These are phyloP conservation scores for Xenopus petersii DNA, from an alignment of 2,797 vertebrate genomes.

Conservation along the genomic window DNA sequence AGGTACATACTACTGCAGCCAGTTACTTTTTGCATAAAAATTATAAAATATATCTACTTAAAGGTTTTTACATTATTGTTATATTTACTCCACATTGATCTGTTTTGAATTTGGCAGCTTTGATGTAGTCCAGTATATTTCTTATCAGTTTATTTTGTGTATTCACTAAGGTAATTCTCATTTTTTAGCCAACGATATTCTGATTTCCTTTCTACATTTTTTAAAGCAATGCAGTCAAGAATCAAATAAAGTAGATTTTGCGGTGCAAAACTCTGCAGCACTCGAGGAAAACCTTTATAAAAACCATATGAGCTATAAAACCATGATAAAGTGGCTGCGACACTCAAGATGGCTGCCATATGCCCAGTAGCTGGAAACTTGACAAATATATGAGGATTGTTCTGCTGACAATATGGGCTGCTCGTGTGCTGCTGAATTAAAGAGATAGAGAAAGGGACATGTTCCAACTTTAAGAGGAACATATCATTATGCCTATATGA, in stretches of 20 bases:
- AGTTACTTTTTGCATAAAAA: too few relatives aligned
- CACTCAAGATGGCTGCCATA: constrained; percentile 18
- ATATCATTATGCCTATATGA: too few relatives aligned
- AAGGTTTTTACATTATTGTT: too few relatives aligned
- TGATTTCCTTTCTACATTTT: too few relatives aligned
- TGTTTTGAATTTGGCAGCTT: not conserved
- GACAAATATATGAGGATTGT: not conserved
- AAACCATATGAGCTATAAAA: not conserved
- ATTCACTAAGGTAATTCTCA: not conserved
- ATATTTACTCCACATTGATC: not conserved
- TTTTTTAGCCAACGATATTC: too few relatives aligned
- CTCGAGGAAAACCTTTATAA: not conserved
- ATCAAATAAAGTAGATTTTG: not conserved
- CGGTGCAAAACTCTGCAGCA: not conserved
- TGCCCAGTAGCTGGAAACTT: constrained; percentile 18
- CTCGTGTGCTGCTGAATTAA: too few relatives aligned
- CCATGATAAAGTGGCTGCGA: not conserved
- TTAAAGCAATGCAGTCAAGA: not conserved
- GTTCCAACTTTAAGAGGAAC: too few relatives aligned
- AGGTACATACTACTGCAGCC: too few relatives aligned
- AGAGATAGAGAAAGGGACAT: too few relatives aligned
- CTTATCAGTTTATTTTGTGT: not conserved
- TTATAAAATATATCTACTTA: too few relatives aligned
- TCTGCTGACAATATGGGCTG: too few relatives aligned
- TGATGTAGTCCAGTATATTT: not conserved